These are phyloP conservation scores for Priocnemis perturbator DNA, from an alignment of 2,888 invertebrate species.

Conservation along the genomic window DNA sequence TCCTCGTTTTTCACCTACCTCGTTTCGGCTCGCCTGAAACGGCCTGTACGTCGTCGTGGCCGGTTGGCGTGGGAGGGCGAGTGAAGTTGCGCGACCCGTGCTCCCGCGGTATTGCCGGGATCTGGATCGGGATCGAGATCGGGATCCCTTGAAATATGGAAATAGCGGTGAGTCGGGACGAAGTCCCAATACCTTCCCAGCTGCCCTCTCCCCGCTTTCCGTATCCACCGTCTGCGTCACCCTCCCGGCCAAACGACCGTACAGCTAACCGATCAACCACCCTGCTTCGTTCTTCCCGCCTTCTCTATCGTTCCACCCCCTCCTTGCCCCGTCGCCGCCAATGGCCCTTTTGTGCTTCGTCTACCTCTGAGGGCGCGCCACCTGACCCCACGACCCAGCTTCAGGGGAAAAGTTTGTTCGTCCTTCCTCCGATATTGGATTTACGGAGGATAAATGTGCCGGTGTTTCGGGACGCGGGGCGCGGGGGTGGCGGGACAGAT, in stretches of 20 bases:
- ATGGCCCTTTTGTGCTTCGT: too few relatives aligned
- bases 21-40: conserved; percentile 15
- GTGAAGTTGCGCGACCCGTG: conserved; percentile 32
- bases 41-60: conserved; percentile 11
- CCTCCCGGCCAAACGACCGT: not conserved
- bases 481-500: conserved; percentile 22
- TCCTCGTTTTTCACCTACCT: conserved; percentile 34
- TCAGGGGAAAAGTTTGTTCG: conserved; percentile 33
- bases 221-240: not conserved
- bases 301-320: not conserved
- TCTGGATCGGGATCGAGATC: too few relatives aligned
- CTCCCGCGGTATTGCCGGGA: conserved; percentile 38
- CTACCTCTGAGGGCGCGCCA: conserved; percentile 10
- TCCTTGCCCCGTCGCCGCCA: not conserved
- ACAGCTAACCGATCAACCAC: not conserved
- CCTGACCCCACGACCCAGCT: conserved; percentile 31
- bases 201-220: not conserved
- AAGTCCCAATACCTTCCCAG: too few relatives aligned
- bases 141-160: conserved; percentile 54
- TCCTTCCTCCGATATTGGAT: conserved; percentile 42
- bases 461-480: not conserved
- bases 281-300: not conserved
- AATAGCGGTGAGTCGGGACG: conserved; percentile 25
- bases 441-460: conserved; percentile 29
- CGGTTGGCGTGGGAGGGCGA: conserved; percentile 13